These are phyloP conservation scores for Anseranas semipalmata DNA, from an alignment of 2,113 vertebrate species.

Conservation along the genomic window DNA sequence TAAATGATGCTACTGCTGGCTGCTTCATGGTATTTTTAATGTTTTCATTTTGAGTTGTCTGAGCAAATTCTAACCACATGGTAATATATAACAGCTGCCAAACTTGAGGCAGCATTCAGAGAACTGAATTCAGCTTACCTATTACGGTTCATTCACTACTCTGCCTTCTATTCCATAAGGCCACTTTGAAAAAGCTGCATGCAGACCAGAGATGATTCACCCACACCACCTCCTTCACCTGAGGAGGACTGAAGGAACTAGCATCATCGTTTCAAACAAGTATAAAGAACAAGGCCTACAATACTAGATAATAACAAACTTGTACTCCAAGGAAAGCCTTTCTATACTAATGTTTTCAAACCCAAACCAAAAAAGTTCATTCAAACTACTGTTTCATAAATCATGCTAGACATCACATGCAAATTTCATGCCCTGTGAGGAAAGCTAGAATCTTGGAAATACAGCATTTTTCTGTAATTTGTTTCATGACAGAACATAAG, in stretches of 20 bases:
- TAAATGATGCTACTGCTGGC: neutral
- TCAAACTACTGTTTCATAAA: neutral
- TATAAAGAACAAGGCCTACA: neutral
- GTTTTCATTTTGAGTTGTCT: neutral
- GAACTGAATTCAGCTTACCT: neutral
- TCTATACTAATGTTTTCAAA: neutral
- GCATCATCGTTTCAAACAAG: neutral
- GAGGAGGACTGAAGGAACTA: neutral
- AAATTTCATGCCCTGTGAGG: neutral
- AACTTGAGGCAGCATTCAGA: neutral
- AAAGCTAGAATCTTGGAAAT: neutral
- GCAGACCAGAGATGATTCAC: neutral
- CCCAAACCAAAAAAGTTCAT: neutral
- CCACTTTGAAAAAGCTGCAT: neutral
- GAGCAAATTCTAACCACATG: neutral
- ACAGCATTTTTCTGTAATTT: neutral
- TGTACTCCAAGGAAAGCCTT: neutral
- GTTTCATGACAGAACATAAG: neutral
- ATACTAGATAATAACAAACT: neutral
- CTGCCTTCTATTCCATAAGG: neutral
- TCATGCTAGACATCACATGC: neutral
- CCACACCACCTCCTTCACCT: neutral
- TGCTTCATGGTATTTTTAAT: neutral
- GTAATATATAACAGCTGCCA: neutral
- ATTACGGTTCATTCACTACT: accelerated